Percentiles rank a stretch among this genome's conserved stretches.
phyloP scores from a whole-genome alignment of 2,888 invertebrate species.

The Eucera pruinosa region DNA sequence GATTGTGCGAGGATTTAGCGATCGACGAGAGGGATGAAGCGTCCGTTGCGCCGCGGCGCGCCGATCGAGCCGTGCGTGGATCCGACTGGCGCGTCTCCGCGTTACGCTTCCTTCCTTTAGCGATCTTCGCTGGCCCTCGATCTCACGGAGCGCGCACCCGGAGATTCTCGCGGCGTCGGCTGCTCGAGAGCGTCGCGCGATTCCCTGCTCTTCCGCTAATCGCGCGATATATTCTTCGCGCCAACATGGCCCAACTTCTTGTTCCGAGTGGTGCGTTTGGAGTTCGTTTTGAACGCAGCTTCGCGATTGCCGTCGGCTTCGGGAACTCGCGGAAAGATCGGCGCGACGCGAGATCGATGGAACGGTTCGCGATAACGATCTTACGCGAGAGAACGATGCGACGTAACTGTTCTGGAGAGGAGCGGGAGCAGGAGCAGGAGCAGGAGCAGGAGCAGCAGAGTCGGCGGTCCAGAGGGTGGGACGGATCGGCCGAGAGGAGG shows the following conservation, averaged over 20 bases:
- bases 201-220: background rate
- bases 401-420: constrained; percentile 71
- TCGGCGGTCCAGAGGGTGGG: constrained; percentile 56
- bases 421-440: too few relatives aligned
- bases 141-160: background rate
- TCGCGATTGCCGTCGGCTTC: too few relatives aligned
- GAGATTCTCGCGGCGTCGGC: background rate
- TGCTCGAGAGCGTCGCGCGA: background rate
- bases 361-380: constrained; percentile 61
- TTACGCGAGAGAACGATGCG: constrained; percentile 68
- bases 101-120: too few relatives aligned
- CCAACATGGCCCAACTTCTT: constrained; percentile 6
- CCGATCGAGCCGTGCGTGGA: background rate
- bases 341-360: too few relatives aligned
- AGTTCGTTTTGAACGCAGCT: too few relatives aligned
- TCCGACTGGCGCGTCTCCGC: too few relatives aligned
- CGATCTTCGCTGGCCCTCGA: too few relatives aligned
- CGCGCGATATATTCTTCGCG: background rate
- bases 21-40: background rate
- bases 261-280: background rate
- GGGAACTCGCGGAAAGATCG: too few relatives aligned
- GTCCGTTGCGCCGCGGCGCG: background rate
- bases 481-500: constrained; percentile 43
- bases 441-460: constrained; percentile 67
- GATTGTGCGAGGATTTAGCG: background rate